Percentiles rank a stretch among this genome's conserved stretches.
phyloP scores from a whole-genome alignment of 2,113 vertebrate genomes.

The Callionymus lyra region DNA sequence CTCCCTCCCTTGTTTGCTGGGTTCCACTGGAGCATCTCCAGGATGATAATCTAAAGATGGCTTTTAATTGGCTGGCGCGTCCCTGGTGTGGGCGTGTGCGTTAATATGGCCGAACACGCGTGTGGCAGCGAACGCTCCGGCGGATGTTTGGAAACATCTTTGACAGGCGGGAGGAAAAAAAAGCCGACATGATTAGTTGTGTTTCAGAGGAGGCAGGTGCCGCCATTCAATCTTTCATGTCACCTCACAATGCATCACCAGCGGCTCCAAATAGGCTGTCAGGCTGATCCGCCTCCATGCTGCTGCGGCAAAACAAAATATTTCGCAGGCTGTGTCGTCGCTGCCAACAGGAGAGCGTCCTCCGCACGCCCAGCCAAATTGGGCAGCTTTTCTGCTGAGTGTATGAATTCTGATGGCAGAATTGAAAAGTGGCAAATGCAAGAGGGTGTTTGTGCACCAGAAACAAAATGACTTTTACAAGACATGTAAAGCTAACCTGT shows the following conservation, averaged over 20 bases:
- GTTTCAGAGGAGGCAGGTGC: conserved; percentile 32
- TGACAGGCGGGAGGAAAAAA: conserved; percentile 30
- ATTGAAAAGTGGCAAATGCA: too few species aligned
- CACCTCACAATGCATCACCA: conserved; percentile 24
- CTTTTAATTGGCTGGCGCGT: conserved; percentile 31
- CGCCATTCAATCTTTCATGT: conserved; percentile 34
- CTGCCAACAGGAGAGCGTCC: conserved; percentile 10
- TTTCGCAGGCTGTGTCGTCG: conserved; percentile 13
- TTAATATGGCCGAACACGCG: conserved; percentile 18
- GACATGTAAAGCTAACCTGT: too few species aligned
- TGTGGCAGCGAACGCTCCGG: conserved; percentile 1
- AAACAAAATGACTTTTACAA: too few species aligned
- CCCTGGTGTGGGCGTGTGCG: neutral
- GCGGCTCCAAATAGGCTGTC: conserved; percentile 34
- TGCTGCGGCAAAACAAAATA: conserved; percentile 25
- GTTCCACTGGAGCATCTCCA: conserved; percentile 51
- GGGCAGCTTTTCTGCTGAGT: conserved; percentile 29
- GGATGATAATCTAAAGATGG: conserved; percentile 50
- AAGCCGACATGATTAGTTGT: conserved; percentile 33
- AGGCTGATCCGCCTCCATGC: conserved; percentile 20
- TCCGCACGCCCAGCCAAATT: conserved; percentile 20
- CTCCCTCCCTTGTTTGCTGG: conserved; percentile 52
- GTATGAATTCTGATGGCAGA: conserved; percentile 16
- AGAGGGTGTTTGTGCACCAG: too few species aligned
- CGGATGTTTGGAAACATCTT: conserved; percentile 22